Evolutionary conservation across 2,113 vertebrate genomes (phyloP), one percentile per base, ranked within the genome.

Genomic region (Vicugna pacos): DNA sequence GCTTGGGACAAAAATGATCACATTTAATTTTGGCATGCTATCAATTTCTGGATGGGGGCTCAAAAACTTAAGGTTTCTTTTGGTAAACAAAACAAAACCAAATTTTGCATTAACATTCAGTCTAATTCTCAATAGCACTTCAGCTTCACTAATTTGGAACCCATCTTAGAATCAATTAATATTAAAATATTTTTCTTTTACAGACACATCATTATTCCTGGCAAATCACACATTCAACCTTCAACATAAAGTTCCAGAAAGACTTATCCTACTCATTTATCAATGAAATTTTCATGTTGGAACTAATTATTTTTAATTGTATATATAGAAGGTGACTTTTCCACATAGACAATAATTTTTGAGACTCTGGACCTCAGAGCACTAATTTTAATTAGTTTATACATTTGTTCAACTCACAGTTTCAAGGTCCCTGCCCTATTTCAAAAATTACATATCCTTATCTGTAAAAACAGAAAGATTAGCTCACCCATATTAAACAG

Each of bases 271-370:
- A 70, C 22, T 64, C 48, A 88, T 94, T 95, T 93, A 96, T 86
- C 56, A 83, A 60, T 54, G n/a, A 83, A 93, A 82, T 46, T 89
- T 94, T 93, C 73, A 81, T 79, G 64, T 82, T 89, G 67, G 58
- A 94, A 91, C 94, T 80, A 95, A 91, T 97, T 93, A 94, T 85
- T 95, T 97, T 95, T 92, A 94, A 98, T 94, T 94, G 17, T 94
- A 20, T 94, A 50, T 93, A 91, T 97, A 93, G 86, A 97, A 97
- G 94, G 96, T 97, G 96, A 94, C 96, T 97, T 97, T 97, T 95
- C 62, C 82, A 95, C 42, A 82, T 35, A 77, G 85, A 89, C 92
- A 96, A 93, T 95, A 93, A 87, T 56, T 89, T 95, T 93, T 85
- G 30, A 92, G 70, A 64, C 50, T 83, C 24, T 93, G 75, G 92